phyloP scores from a whole-genome alignment of 2,888 invertebrate species.

The Pandemis cinnamomeana region DNA sequence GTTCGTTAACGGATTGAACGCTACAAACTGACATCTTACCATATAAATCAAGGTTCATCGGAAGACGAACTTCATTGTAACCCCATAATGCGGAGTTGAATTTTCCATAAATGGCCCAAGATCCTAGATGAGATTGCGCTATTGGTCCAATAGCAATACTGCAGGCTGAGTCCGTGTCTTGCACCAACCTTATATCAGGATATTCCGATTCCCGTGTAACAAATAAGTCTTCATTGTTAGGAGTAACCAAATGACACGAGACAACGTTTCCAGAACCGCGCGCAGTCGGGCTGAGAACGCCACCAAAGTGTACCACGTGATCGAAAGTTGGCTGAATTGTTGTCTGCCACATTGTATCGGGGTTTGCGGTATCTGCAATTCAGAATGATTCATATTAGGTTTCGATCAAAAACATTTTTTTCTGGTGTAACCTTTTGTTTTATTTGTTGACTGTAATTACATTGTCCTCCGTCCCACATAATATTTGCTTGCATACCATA shows the following conservation, averaged over 20 bases:
- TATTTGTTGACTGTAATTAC: background rate
- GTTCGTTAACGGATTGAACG: background rate
- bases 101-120: constrained; percentile 40
- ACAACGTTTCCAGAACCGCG: constrained; percentile 3
- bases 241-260: constrained; percentile 42
- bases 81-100: constrained; percentile 19
- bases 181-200: constrained; percentile 24
- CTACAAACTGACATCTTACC: constrained; percentile 18
- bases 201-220: constrained; percentile 32
- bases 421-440: background rate
- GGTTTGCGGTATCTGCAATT: constrained; percentile 25
- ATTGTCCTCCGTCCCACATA: too few relatives aligned
- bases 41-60: constrained; percentile 38
- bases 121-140: constrained; percentile 29
- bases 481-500: too few relatives aligned
- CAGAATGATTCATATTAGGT: too few relatives aligned
- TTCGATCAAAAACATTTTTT: background rate
- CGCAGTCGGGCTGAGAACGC: constrained; percentile 32
- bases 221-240: constrained; percentile 39
- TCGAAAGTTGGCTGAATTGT: constrained; percentile 17
- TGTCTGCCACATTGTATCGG: constrained; percentile 23
- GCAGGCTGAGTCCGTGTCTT: constrained; percentile 27
- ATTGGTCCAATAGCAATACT: constrained; percentile 40
- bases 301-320: constrained; percentile 41
- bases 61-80: constrained; percentile 36